Evolutionary conservation across 2,113 vertebrate species (phyloP).

Genomic region (Macquaria australasica): DNA sequence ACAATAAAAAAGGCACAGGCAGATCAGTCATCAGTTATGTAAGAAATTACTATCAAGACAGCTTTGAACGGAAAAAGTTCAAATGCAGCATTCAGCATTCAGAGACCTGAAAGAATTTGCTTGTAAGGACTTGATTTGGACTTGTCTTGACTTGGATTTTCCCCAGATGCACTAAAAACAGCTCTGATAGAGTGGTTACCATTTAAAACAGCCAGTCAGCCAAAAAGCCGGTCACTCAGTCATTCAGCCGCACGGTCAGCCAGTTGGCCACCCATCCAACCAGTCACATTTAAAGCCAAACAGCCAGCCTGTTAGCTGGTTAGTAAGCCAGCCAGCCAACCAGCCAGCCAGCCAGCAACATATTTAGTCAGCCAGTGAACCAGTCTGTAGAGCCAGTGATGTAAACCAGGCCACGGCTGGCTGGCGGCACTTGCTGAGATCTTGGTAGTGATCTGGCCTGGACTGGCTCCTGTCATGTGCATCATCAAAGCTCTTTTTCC

Average conservation of each 20-base stretch:
- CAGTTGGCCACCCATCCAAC: constrained; percentile 46
- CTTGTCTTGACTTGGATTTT: background rate
- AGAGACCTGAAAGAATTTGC: background rate
- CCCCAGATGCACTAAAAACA: background rate
- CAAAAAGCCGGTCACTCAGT: constrained; percentile 42
- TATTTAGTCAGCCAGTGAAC: constrained; percentile 50
- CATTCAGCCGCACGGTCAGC: constrained; percentile 15
- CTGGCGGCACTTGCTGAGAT: constrained; percentile 62
- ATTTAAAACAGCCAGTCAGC: constrained; percentile 56
- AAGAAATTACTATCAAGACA: background rate
- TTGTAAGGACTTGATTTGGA: background rate
- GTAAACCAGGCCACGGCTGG: constrained; percentile 67
- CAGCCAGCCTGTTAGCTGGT: constrained; percentile 43
- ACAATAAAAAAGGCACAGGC: background rate
- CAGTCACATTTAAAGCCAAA: constrained; percentile 50
- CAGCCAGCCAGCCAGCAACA: constrained; percentile 46
- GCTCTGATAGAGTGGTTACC: background rate
- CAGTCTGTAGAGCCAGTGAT: constrained; percentile 56
- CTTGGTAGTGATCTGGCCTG: constrained; percentile 69
- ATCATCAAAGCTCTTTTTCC: constrained; percentile 65
- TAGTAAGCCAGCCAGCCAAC: constrained; percentile 20
- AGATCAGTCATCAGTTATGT: background rate
- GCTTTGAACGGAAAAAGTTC: background rate
- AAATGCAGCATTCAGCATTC: background rate
- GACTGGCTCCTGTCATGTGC: constrained; percentile 59